phyloP scores from a whole-genome alignment of 2,888 invertebrate species.

The Drosophila formosana region DNA sequence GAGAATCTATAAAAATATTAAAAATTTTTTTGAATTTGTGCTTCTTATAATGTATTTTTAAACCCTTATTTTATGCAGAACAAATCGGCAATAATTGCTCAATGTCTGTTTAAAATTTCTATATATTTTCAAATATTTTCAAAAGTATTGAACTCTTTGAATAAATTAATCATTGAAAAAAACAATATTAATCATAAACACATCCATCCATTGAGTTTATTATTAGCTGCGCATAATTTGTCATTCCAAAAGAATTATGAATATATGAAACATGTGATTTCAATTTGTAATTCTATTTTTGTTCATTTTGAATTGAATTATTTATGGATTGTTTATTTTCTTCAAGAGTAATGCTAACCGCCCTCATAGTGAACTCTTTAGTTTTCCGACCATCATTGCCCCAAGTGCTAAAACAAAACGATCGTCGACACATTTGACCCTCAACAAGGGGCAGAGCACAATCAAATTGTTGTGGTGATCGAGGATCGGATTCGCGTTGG shows the following conservation, averaged over 20 bases:
- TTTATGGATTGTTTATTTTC: background rate
- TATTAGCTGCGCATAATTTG: background rate
- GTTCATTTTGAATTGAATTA: background rate
- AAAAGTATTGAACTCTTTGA: background rate
- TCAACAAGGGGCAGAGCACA: slow-evolving; percentile 13
- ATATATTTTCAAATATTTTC: background rate
- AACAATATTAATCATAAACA: background rate
- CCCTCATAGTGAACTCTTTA: background rate
- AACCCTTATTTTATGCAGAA: too few relatives aligned
- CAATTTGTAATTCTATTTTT: slow-evolving; percentile 1
- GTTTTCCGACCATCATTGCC: background rate
- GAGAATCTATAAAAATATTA: too few relatives aligned
- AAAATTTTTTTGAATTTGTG: too few relatives aligned
- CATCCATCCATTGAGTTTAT: background rate
- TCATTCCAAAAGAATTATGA: background rate
- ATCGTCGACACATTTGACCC: slow-evolving; percentile 21
- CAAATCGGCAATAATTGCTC: too few relatives aligned
- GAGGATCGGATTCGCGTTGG: slow-evolving; percentile 41
- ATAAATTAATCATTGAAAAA: background rate
- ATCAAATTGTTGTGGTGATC: slow-evolving; percentile 28
- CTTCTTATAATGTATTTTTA: too few relatives aligned
- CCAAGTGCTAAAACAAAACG: slow-evolving; percentile 12
- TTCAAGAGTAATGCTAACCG: slow-evolving; percentile 1
- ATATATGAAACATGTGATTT: background rate
- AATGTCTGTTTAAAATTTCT: too few relatives aligned